Conservation (phyloP, 1,140 invertebrate genomes). For the Aleiodes sp. region DNA sequence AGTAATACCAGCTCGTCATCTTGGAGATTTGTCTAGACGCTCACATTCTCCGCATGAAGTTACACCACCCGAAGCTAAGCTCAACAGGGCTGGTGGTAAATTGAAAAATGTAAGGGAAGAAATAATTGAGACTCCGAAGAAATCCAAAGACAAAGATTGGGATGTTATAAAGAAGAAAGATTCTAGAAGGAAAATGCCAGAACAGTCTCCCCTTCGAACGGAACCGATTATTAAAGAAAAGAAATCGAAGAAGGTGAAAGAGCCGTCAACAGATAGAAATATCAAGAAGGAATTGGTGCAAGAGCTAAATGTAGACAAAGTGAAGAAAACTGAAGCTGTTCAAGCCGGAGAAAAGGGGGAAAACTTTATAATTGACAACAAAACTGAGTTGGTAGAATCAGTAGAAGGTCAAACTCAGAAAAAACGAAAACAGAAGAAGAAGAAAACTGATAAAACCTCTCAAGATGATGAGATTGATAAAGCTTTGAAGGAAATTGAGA, state of each 20-base stretch:
- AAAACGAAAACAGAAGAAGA: slow-evolving; percentile 61
- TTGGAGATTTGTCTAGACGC: slow-evolving; percentile 28
- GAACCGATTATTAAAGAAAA: neutral
- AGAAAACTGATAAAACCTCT: slow-evolving; percentile 62
- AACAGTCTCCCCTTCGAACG: neutral
- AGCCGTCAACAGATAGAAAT: too few relatives aligned
- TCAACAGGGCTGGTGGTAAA: neutral
- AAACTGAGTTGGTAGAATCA: neutral
- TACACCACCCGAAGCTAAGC: slow-evolving; percentile 30
- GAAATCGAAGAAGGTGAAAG: slow-evolving; percentile 21
- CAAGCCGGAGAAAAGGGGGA: slow-evolving; percentile 25
- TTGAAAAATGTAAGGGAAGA: neutral
- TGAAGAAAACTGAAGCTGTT: slow-evolving; percentile 30
- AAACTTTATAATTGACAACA: slow-evolving; percentile 18
- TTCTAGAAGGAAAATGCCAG: slow-evolving; percentile 38
- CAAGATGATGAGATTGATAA: slow-evolving; percentile 71
- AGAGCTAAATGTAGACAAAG: slow-evolving; percentile 27
- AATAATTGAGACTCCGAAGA: slow-evolving; percentile 14
- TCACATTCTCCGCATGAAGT: slow-evolving; percentile 35
- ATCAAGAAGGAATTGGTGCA: neutral
- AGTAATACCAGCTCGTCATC: slow-evolving; percentile 17
- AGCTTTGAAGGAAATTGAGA: slow-evolving; percentile 69
- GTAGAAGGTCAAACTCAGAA: slow-evolving; percentile 44
- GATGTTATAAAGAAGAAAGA: slow-evolving; percentile 49
- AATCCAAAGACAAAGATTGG: slow-evolving; percentile 42